Evolutionary conservation across 2,888 invertebrate species (phyloP), one percentile per base, ranked within the genome.

Genomic region (Protophormia terraenovae): DNA sequence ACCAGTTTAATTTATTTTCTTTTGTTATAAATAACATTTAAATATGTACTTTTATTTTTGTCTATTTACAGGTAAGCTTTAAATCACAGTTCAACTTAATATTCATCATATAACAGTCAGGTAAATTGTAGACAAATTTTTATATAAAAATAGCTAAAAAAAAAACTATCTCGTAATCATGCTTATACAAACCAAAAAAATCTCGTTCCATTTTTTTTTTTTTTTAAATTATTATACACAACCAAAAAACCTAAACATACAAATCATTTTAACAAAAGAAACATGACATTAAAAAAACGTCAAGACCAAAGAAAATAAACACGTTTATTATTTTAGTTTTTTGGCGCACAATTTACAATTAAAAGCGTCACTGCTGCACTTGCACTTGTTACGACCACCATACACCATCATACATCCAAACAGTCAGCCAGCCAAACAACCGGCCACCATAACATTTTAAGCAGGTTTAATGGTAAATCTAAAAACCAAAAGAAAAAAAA

Each of bases 311-410:
- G 12, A 66, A 58, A 55, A 67, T 7, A 67, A 69, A 50, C 47
- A 66, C 27, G 64, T 78, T 72, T 60, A 29, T 16, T 27, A 7
- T 66, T 66, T 47, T 24, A 45, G 12, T 64, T 58, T 71, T 27
- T 72, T 73, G 73, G 41, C 38, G 55, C 66, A 41, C 41, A 77
- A 47, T 12, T n/a, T 53, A 67, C 19, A 41, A 47, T 47, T 35
- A 66, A 76, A 50, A 72, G 27, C 27, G 72, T 69, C 72, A 53
- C 19, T 47, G 60, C 67, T 85, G 82, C 78, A 82, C 82, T 82
- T 82, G 82, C 85, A 82, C 81, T 81, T 81, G 78, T 62, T 73
- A 58, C 29, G n/a, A n/a, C n/a, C n/a, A n/a, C n/a, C n/a, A n/a
- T n/a, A n/a, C n/a, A n/a, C 35, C 5, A 41, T 19, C 27, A 32